These are phyloP conservation scores for Cyprinodon brontotheroides DNA, from an alignment of 2,113 vertebrate genomes.

Conservation along the genomic window DNA sequence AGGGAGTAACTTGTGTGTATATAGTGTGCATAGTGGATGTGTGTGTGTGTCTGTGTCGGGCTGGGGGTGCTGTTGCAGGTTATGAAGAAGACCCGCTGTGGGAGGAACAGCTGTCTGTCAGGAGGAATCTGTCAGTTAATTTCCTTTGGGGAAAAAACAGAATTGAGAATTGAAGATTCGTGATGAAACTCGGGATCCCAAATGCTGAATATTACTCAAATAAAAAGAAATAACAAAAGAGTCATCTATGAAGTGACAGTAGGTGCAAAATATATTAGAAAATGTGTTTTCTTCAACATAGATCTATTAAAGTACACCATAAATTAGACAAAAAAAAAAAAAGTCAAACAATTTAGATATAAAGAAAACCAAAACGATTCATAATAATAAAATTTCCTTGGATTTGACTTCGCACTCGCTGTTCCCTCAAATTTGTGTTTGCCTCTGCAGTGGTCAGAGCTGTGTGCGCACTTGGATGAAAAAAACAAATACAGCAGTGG, in stretches of 20 bases:
- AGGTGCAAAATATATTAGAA: neutral
- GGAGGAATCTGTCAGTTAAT: conserved; percentile 77
- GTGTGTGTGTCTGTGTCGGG: conserved; percentile 21
- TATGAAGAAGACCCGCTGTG: conserved; percentile 65
- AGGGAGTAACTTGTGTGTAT: conserved; percentile 50
- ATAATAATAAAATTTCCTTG: neutral
- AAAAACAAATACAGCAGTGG: conserved; percentile 43
- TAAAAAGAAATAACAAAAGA: neutral
- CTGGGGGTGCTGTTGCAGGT: conserved; percentile 53
- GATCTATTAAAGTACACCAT: neutral
- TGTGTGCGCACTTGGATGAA: conserved; percentile 19
- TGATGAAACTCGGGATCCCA: conserved; percentile 34
- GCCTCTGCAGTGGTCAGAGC: conserved; percentile 23
- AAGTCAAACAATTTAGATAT: neutral
- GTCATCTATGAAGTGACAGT: neutral
- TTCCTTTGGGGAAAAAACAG: conserved; percentile 76
- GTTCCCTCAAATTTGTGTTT: conserved; percentile 23
- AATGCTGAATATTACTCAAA: conserved; percentile 24
- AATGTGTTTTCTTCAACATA: neutral
- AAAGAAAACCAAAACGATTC: neutral
- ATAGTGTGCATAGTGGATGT: conserved; percentile 50
- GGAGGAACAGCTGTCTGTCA: conserved; percentile 83
- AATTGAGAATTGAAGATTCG: conserved; percentile 56
- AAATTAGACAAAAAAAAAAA: neutral
- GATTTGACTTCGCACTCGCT: neutral